A percentile compares a stretch with the other conserved stretches of the same genome.
phyloP scores from a whole-genome alignment of 2,797 vertebrate species.

The Pyrocephalus nanus region DNA sequence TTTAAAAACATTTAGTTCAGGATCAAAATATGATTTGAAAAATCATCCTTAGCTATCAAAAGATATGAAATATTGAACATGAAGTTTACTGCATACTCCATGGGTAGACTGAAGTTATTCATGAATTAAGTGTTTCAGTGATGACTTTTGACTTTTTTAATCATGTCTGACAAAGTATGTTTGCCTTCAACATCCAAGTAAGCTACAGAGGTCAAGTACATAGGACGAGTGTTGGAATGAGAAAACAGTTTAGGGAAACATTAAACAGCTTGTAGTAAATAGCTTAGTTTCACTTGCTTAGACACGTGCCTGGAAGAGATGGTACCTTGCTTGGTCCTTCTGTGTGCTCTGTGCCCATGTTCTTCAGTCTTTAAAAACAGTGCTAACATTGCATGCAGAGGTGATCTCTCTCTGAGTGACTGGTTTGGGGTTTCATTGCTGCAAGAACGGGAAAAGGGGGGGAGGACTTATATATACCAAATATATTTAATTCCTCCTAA shows the following conservation, averaged over 20 bases:
- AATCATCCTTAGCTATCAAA: not conserved
- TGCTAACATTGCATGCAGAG: not conserved
- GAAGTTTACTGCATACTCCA: not conserved
- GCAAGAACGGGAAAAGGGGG: not conserved
- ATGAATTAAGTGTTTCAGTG: not conserved
- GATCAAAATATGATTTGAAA: not conserved
- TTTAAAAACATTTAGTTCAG: not conserved
- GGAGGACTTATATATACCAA: not conserved
- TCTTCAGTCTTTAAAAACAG: not conserved
- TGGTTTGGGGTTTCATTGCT: not conserved
- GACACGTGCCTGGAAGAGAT: fast-evolving
- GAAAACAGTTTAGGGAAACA: not conserved
- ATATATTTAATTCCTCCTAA: not conserved
- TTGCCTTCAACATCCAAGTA: not conserved
- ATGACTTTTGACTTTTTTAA: not conserved
- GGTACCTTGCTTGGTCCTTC: not conserved
- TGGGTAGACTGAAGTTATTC: not conserved
- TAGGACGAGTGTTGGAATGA: not conserved
- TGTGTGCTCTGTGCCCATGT: not conserved
- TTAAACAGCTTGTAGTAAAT: not conserved
- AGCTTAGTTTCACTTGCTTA: not conserved
- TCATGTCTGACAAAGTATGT: not conserved
- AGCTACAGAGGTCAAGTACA: not conserved
- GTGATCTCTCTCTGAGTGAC: not conserved
- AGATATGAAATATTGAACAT: not conserved